A percentile compares a stretch with the other conserved stretches of the same genome.
Conservation (phyloP, 2,888 invertebrate species). For the Patella pellucida region DNA sequence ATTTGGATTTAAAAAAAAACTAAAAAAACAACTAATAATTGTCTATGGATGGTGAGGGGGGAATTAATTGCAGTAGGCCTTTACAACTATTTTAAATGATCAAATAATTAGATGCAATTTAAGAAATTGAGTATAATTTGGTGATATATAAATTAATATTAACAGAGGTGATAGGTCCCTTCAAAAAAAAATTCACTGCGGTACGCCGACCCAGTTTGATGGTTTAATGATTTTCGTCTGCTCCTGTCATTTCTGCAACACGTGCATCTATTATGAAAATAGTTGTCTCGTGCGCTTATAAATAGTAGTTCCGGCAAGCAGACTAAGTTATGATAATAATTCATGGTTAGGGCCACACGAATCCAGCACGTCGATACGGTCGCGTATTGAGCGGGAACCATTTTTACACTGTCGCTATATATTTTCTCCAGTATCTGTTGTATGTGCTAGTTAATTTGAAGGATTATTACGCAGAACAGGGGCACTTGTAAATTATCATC, state of each 20-base stretch:
- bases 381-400: constrained; percentile 14
- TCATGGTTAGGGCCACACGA: constrained; percentile 13
- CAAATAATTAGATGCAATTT: too few species aligned
- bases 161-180: background rate
- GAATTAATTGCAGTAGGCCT: too few species aligned
- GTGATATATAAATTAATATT: too few species aligned
- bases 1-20: too few species aligned
- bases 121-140: too few species aligned
- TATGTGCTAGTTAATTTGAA: background rate
- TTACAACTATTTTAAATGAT: too few species aligned
- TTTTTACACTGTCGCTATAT: background rate
- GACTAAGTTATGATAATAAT: background rate
- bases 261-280: constrained; percentile 44
- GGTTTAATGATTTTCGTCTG: background rate
- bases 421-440: background rate
- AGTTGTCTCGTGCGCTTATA: constrained; percentile 13
- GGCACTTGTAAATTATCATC: too few species aligned
- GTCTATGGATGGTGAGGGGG: too few species aligned
- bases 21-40: too few species aligned
- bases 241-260: constrained; percentile 20
- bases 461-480: background rate
- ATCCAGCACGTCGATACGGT: constrained; percentile 21
- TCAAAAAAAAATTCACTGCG: background rate
- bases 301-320: constrained; percentile 14
- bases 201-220: background rate